Percentiles rank a stretch among this genome's conserved stretches.
Conservation (phyloP, 2,888 invertebrate genomes). For the Yponomeuta evonymella region DNA sequence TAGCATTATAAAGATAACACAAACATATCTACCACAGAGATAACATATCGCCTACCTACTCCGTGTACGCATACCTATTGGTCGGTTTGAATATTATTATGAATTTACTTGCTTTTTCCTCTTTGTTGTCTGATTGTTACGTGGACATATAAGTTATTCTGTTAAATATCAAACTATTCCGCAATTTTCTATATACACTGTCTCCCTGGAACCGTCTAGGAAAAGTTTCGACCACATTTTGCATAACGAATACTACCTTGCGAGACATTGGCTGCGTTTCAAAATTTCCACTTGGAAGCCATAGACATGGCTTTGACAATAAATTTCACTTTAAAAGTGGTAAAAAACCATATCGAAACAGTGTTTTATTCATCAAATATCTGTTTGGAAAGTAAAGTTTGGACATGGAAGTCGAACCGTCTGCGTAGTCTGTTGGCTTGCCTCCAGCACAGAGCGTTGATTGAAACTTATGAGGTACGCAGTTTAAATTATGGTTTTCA, state of each 20-base stretch:
- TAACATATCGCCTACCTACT: neutral
- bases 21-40: neutral
- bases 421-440: conserved; percentile 47
- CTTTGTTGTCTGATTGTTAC: neutral
- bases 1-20: neutral
- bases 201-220: neutral
- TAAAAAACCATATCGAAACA: conserved; percentile 39
- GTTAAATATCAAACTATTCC: no score
- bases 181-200: neutral
- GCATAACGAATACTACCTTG: conserved; percentile 31
- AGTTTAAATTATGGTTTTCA: conserved; percentile 5
- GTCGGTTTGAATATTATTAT: neutral
- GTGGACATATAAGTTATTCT: no score
- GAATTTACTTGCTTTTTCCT: neutral
- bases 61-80: neutral
- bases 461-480: conserved; percentile 24
- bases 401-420: conserved; percentile 53
- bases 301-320: conserved; percentile 44
- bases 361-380: conserved; percentile 52
- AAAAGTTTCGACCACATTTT: conserved; percentile 7
- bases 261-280: conserved; percentile 45
- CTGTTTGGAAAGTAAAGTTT: conserved; percentile 44
- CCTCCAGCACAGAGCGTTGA: conserved; percentile 41
- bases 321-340: conserved; percentile 38
- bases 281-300: conserved; percentile 36